These are phyloP conservation scores for Ailurus styani DNA, from an alignment of 2,113 vertebrate genomes.

Conservation along the genomic window DNA sequence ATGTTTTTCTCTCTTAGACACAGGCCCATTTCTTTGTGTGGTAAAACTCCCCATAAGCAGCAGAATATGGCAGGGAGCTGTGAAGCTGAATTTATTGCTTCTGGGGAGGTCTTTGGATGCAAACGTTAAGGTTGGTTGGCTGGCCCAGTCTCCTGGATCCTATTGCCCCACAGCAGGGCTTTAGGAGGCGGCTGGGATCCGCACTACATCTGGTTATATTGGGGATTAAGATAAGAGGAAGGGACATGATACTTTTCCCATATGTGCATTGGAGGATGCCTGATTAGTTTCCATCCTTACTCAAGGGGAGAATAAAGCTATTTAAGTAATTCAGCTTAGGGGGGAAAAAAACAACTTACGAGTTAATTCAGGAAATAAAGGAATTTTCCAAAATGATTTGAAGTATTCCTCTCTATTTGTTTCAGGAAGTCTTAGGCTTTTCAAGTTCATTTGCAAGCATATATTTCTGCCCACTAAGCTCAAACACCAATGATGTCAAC, in stretches of 20 bases:
- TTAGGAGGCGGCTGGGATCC: conserved; percentile 60
- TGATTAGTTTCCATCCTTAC: conserved; percentile 62
- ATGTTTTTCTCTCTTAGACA: neutral
- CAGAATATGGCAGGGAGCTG: neutral
- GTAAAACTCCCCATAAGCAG: neutral
- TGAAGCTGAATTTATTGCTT: conserved; percentile 14
- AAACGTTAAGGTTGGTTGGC: neutral
- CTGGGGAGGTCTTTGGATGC: neutral
- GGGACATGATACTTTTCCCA: conserved; percentile 49
- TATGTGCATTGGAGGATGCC: conserved; percentile 57
- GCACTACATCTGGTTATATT: conserved; percentile 48
- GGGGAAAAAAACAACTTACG: conserved; percentile 22
- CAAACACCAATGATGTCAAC: conserved; percentile 8
- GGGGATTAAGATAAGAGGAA: conserved; percentile 48
- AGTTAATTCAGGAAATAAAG: conserved; percentile 67
- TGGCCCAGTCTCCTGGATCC: conserved; percentile 25
- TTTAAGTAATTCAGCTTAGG: conserved; percentile 68
- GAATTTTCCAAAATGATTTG: conserved; percentile 47
- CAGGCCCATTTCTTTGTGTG: neutral
- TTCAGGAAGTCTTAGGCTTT: conserved; percentile 36
- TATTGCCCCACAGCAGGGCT: neutral
- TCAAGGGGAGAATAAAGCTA: conserved; percentile 61
- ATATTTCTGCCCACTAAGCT: conserved; percentile 30
- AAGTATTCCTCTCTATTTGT: conserved; percentile 55
- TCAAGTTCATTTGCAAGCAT: neutral